Conservation (phyloP, 2,888 invertebrate species). For the Tryphoninae sp. region DNA sequence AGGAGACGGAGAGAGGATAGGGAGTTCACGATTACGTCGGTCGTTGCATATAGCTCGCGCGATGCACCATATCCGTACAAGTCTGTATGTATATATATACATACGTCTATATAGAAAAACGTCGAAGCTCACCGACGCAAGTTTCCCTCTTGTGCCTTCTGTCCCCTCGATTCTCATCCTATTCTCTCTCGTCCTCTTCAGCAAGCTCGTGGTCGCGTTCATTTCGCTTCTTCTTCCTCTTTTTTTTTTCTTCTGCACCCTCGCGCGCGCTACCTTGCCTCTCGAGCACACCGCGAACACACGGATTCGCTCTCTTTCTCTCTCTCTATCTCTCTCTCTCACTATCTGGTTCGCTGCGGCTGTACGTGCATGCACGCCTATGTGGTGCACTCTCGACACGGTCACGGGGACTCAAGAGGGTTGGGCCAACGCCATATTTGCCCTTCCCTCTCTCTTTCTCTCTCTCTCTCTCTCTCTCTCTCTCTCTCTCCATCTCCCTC, state of each 20-base stretch:
- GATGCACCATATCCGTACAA: constrained; percentile 41
- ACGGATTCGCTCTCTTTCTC: background rate
- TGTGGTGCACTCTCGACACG: constrained; percentile 46
- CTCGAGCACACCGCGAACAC: constrained; percentile 33
- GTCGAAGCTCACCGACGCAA: constrained; percentile 38
- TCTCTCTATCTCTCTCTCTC: background rate
- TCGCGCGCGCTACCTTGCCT: constrained; percentile 31
- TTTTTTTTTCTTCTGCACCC: constrained; percentile 27
- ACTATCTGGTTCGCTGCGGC: constrained; percentile 17
- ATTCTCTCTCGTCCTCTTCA: constrained; percentile 57
- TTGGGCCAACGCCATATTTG: constrained; percentile 20
- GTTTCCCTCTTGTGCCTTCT: constrained; percentile 45
- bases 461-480: background rate
- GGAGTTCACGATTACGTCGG: constrained; percentile 50
- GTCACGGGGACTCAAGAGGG: constrained; percentile 49
- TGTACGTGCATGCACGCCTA: constrained; percentile 20
- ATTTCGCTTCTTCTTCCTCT: constrained; percentile 28
- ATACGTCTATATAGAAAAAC: constrained; percentile 1
- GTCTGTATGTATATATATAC: constrained; percentile 2
- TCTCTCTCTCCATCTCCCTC: constrained; percentile 29
- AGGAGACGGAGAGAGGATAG: constrained; percentile 26
- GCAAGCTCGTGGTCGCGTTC: constrained; percentile 51
- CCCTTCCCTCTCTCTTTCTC: constrained; percentile 8
- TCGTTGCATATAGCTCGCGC: constrained; percentile 51
- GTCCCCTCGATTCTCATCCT: constrained; percentile 55